Percentiles rank a stretch among this genome's conserved stretches.
Evolutionary conservation across 2,113 vertebrate species (phyloP).

Genomic region (Bagarius yarrelli): DNA sequence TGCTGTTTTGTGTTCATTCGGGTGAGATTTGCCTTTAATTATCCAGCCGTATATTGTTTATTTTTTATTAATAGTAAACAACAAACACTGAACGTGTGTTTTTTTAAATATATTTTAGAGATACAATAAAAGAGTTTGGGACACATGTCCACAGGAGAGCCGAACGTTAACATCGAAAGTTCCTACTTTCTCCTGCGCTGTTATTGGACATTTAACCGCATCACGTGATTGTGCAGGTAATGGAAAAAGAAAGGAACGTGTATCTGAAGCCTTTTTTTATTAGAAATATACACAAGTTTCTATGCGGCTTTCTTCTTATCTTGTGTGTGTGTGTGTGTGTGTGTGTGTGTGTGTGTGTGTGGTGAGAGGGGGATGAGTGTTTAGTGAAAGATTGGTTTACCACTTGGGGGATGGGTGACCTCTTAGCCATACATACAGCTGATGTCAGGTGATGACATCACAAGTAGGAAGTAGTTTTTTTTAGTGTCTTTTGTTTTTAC

Average conservation of each 20-base stretch:
- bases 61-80: background rate
- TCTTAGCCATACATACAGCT: slow-evolving; percentile 62
- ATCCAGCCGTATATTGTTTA: background rate
- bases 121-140: slow-evolving; percentile 17
- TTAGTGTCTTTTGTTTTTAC: no score
- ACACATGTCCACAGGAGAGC: slow-evolving; percentile 6
- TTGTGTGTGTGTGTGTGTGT: no score
- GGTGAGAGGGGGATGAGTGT: slow-evolving; percentile 51
- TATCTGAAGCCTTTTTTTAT: no score
- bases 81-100: background rate
- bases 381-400: slow-evolving; percentile 14
- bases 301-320: no score
- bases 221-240: no score
- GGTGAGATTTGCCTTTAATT: background rate
- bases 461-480: background rate
- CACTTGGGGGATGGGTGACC: slow-evolving; percentile 67
- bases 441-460: slow-evolving; percentile 53
- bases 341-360: slow-evolving; percentile 28
- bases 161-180: slow-evolving; percentile 12
- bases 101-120: background rate
- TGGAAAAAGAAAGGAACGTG: no score
- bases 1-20: no score
- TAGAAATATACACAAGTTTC: no score
- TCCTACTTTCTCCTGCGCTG: slow-evolving; percentile 12
- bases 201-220: background rate